A percentile compares a stretch with the other conserved stretches of the same genome.
phyloP scores from a whole-genome alignment of 2,797 vertebrate genomes.

The Hypotaenidia okinawae region DNA sequence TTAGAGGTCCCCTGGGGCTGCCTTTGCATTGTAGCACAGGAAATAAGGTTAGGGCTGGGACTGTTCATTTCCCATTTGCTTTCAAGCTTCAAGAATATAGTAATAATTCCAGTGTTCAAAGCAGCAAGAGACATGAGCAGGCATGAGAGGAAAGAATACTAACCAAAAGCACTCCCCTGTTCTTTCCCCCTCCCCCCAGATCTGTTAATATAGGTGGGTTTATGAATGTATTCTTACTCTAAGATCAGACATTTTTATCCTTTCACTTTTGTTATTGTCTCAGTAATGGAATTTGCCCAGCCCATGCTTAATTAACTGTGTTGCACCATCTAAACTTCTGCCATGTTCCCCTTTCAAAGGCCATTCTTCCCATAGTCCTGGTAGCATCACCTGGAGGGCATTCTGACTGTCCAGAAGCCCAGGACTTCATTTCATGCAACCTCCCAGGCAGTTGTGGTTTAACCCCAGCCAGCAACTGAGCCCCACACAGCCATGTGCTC shows the following conservation, averaged over 20 bases:
- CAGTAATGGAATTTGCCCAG: background rate
- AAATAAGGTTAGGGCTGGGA: background rate
- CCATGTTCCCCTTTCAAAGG: background rate
- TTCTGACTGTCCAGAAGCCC: background rate
- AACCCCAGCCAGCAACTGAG: too few species aligned
- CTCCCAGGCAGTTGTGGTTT: too few species aligned
- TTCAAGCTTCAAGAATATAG: slow-evolving; percentile 5
- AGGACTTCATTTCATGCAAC: background rate
- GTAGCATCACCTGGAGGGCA: background rate
- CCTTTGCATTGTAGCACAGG: background rate
- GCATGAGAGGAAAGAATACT: background rate
- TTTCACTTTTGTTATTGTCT: background rate
- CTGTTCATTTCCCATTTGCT: background rate
- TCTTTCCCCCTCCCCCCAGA: accelerated
- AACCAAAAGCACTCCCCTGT: background rate
- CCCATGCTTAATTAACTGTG: background rate
- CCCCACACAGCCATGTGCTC: too few species aligned
- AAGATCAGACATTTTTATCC: background rate
- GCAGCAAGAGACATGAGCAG: background rate
- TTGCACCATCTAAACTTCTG: background rate
- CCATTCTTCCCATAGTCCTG: background rate
- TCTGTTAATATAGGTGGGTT: background rate
- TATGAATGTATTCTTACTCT: background rate
- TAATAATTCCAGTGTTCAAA: background rate
- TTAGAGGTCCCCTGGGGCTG: background rate